These are phyloP conservation scores for Pleuronectes platessa DNA, from an alignment of 2,113 vertebrate species.

Conservation along the genomic window DNA sequence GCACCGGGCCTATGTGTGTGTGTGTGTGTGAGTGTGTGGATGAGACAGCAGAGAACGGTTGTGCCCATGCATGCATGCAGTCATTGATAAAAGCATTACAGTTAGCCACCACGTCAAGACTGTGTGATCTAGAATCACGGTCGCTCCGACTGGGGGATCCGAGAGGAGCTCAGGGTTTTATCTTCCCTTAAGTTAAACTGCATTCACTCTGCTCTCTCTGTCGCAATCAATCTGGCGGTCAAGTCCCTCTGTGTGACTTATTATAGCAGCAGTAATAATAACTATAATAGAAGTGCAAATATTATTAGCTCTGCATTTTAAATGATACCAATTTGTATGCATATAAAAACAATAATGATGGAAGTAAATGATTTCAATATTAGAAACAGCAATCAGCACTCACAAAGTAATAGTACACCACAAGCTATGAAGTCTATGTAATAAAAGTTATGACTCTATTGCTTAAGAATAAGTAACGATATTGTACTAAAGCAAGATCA, in stretches of 20 bases:
- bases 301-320: no score
- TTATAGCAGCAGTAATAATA: not conserved
- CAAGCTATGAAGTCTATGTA: no score
- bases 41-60: conserved; percentile 34
- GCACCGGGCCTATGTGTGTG: conserved; percentile 29
- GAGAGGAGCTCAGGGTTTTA: conserved; percentile 54
- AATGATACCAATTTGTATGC: no score
- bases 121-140: conserved; percentile 65
- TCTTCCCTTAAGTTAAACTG: conserved; percentile 57
- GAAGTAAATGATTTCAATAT: no score
- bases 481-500: not conserved
- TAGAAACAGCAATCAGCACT: no score
- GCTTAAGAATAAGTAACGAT: not conserved
- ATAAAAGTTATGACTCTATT: no score
- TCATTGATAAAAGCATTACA: conserved; percentile 72
- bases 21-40: conserved; percentile 6
- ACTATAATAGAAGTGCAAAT: not conserved
- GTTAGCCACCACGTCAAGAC: conserved; percentile 51
- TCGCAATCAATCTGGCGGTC: conserved; percentile 44
- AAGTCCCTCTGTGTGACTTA: conserved; percentile 22
- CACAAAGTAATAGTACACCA: no score
- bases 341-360: no score
- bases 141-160: conserved; percentile 63
- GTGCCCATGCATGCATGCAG: conserved; percentile 50
- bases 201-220: conserved; percentile 42